Percentiles rank a stretch among this genome's conserved stretches.
phyloP scores from a whole-genome alignment of 2,113 vertebrate species.

The Misgurnus mizolepis region DNA sequence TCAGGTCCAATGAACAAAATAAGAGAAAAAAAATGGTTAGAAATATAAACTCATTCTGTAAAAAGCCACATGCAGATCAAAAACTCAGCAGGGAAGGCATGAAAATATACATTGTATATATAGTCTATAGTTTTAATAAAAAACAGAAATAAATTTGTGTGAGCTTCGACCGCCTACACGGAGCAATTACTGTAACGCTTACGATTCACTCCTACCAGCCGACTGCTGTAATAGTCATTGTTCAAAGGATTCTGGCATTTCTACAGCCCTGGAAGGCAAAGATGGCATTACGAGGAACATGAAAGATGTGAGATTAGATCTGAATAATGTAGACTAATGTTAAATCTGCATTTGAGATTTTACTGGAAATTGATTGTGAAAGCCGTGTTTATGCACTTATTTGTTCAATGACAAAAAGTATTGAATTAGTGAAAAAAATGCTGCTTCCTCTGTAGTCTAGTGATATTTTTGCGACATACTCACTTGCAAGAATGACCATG shows the following conservation, averaged over 20 bases:
- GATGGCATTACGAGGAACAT: not conserved
- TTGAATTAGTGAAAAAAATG: not conserved
- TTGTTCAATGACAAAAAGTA: no score
- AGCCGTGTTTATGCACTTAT: no score
- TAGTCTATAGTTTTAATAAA: no score
- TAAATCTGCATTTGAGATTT: not conserved
- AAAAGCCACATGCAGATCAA: not conserved
- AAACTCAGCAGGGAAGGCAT: no score
- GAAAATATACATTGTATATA: no score
- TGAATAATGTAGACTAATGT: not conserved
- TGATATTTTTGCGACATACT: constrained; percentile 64
- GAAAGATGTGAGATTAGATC: not conserved
- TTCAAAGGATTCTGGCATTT: constrained; percentile 28
- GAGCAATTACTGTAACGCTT: constrained; percentile 32
- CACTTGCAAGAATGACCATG: constrained; percentile 99
- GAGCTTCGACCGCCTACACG: constrained; percentile 33
- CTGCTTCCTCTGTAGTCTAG: not conserved
- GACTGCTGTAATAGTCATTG: constrained; percentile 31
- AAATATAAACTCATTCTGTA: not conserved
- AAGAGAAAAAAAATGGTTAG: constrained; percentile 27
- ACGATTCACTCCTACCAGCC: constrained; percentile 17
- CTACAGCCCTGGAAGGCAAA: constrained; percentile 3
- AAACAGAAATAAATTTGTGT: not conserved
- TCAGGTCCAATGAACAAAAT: constrained; percentile 44
- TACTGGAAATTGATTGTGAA: not conserved